Evolutionary conservation across 2,888 invertebrate species (phyloP).

Genomic region (Allygus modestus): DNA sequence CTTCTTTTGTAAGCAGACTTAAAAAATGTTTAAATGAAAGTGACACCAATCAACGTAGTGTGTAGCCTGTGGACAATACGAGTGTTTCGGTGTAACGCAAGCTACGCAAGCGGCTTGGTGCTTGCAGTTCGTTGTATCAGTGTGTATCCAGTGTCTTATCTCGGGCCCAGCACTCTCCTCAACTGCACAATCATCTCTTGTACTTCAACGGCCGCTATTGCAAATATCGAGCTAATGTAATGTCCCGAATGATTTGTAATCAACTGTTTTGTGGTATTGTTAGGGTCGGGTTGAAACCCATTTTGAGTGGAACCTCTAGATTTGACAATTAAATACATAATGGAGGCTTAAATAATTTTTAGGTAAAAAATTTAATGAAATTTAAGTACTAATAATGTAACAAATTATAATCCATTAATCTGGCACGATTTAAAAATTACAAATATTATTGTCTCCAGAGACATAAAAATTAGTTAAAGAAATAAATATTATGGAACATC

Average conservation of each 20-base stretch:
- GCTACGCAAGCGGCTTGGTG: conserved; percentile 9
- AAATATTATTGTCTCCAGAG: too few species aligned
- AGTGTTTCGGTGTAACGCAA: neutral
- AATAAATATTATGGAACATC: too few species aligned
- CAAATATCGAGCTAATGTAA: conserved; percentile 14
- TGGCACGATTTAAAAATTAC: too few species aligned
- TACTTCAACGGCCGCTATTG: neutral
- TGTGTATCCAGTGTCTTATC: conserved; percentile 48
- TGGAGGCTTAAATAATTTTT: too few species aligned
- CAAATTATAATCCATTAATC: too few species aligned
- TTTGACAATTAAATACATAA: too few species aligned
- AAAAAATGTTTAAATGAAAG: neutral
- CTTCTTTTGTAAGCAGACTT: conserved; percentile 25
- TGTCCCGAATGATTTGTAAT: neutral
- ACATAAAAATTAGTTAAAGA: too few species aligned
- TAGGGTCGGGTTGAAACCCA: too few species aligned
- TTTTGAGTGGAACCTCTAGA: too few species aligned
- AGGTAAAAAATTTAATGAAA: too few species aligned
- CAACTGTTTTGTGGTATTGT: conserved; percentile 4
- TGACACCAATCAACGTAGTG: conserved; percentile 14
- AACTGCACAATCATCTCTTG: conserved; percentile 29
- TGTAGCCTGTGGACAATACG: neutral
- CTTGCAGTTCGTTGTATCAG: conserved; percentile 1
- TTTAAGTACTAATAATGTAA: too few species aligned
- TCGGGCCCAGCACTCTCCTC: conserved; percentile 38